Evolutionary conservation across 2,113 vertebrate genomes (phyloP).

Genomic region (Halcyon senegalensis): DNA sequence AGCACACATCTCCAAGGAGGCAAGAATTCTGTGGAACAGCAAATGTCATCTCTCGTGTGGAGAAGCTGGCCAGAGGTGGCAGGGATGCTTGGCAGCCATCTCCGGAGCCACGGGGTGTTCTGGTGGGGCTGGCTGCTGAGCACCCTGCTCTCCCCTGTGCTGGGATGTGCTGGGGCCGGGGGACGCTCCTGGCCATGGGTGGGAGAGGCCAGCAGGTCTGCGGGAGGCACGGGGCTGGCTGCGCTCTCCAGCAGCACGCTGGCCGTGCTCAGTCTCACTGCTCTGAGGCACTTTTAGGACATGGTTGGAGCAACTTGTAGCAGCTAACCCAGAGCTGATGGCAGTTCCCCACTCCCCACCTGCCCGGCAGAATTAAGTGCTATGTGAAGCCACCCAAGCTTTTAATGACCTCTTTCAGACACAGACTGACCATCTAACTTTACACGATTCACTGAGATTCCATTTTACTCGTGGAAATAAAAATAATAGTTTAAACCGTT

Average conservation of each 20-base stretch:
- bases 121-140: fast-evolving
- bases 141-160: fast-evolving
- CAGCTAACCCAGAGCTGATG: background rate
- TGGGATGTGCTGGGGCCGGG: fast-evolving
- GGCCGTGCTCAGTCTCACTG: background rate
- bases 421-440: slow-evolving; percentile 23
- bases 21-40: background rate
- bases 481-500: slow-evolving; percentile 47
- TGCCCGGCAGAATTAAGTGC: background rate
- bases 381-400: background rate
- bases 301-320: background rate
- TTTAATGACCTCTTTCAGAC: slow-evolving; percentile 18
- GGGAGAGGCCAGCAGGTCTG: background rate
- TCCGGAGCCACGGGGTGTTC: background rate
- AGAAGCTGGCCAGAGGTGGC: background rate
- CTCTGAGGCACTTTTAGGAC: background rate
- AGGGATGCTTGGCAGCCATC: fast-evolving
- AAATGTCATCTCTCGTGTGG: fast-evolving
- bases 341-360: background rate
- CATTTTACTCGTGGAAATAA: slow-evolving; percentile 45
- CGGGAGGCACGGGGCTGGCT: background rate
- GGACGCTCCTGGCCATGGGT: background rate
- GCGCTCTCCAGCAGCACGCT: fast-evolving
- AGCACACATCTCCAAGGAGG: background rate
- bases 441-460: background rate